A percentile compares a stretch with the other conserved stretches of the same genome.
phyloP scores from a whole-genome alignment of 2,888 invertebrate genomes.

The Theodoxus fluviatilis region DNA sequence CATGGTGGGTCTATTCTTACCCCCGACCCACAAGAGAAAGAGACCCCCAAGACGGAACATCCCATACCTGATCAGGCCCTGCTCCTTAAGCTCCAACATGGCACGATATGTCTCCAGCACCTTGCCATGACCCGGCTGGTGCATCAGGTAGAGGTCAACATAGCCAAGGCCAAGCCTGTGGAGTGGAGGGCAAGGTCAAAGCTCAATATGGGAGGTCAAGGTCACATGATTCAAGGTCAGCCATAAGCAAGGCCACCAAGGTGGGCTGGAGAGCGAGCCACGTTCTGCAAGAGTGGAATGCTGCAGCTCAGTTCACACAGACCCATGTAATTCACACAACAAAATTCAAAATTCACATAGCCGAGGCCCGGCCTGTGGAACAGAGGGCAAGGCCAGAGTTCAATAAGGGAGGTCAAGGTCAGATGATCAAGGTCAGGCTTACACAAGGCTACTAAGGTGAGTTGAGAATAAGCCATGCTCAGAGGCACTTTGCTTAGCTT shows the following conservation, averaged over 20 bases:
- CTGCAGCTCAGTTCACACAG: not conserved
- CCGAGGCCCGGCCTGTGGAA: constrained; percentile 21
- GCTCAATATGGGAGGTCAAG: not conserved
- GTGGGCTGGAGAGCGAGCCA: no score
- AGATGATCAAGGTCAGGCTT: not conserved
- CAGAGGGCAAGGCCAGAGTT: not conserved
- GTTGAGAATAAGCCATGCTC: no score
- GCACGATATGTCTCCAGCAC: constrained; percentile 42
- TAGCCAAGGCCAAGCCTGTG: constrained; percentile 34
- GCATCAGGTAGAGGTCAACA: constrained; percentile 47
- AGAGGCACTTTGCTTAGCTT: no score
- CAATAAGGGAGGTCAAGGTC: not conserved
- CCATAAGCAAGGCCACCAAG: not conserved
- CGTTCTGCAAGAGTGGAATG: not conserved
- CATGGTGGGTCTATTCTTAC: no score
- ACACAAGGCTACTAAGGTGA: no score
- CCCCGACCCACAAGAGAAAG: no score
- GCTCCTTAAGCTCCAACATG: constrained; percentile 41
- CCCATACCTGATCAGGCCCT: constrained; percentile 43
- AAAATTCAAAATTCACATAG: no score
- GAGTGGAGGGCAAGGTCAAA: not conserved
- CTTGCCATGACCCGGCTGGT: constrained; percentile 38
- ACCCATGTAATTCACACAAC: no score
- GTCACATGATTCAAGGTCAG: not conserved
- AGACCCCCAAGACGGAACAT: no score